Percentiles rank a stretch among this genome's conserved stretches.
phyloP scores from a whole-genome alignment of 1,140 invertebrate species.

The Lepidurus apus region DNA sequence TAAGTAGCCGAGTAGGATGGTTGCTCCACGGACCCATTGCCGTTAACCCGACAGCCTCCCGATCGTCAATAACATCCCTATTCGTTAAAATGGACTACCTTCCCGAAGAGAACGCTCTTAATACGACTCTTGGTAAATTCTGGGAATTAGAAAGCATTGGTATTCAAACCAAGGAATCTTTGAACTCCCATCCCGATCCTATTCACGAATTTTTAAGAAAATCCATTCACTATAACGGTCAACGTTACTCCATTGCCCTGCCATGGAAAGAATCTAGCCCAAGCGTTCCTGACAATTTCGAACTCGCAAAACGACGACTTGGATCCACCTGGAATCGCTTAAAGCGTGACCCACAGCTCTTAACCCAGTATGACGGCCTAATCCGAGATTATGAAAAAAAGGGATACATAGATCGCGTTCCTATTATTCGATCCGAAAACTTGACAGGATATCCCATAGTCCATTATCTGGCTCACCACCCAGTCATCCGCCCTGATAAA shows the following conservation, averaged over 20 bases:
- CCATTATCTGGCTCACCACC: constrained; percentile 16
- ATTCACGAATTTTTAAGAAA: neutral
- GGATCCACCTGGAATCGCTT: neutral
- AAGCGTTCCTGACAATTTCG: neutral
- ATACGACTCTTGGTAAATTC: neutral
- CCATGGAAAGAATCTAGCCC: neutral
- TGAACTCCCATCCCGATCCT: neutral
- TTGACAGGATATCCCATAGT: neutral
- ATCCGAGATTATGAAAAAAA: neutral
- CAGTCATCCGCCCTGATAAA: neutral
- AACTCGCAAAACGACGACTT: neutral
- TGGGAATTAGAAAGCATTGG: neutral
- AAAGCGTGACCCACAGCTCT: neutral
- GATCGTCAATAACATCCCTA: neutral
- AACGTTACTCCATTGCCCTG: neutral
- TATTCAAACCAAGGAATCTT: neutral
- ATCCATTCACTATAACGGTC: neutral
- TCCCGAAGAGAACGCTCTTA: too few relatives aligned
- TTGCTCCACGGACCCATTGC: neutral
- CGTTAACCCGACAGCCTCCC: neutral
- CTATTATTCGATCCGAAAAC: neutral
- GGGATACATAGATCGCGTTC: neutral
- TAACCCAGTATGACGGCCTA: neutral
- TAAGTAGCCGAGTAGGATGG: constrained; percentile 5
- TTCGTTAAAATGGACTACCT: neutral